Percentiles rank a stretch among this genome's conserved stretches.
phyloP scores from a whole-genome alignment of 2,113 vertebrate genomes.

The Thamnophis sirtalis region DNA sequence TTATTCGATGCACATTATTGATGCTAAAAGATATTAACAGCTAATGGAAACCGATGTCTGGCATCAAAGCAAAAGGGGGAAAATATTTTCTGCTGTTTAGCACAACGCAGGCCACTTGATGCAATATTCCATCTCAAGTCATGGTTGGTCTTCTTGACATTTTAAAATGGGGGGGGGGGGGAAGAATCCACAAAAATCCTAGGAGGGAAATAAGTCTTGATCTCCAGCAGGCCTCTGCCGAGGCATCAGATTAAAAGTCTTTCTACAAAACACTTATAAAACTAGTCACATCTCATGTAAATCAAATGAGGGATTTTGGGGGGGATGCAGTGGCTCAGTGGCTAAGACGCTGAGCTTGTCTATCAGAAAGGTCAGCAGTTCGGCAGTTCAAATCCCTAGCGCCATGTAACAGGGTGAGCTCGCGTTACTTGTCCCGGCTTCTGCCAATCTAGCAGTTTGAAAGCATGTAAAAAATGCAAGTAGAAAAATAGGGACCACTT shows the following conservation, averaged over 20 bases:
- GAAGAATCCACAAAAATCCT: not conserved
- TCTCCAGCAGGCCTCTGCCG: slow-evolving; percentile 16
- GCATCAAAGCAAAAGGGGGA: not conserved
- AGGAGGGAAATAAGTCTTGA: slow-evolving; percentile 8
- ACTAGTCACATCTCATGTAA: slow-evolving; percentile 12
- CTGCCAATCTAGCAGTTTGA: no score
- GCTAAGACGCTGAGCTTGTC: no score
- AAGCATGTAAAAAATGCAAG: no score
- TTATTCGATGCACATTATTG: not conserved
- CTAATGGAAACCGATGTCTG: not conserved
- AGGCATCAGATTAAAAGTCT: slow-evolving; percentile 12
- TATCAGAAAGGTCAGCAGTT: no score
- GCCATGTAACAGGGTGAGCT: no score
- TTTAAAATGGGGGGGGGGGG: not conserved
- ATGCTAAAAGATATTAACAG: not conserved
- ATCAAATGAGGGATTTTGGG: not conserved
- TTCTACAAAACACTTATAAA: slow-evolving; percentile 2
- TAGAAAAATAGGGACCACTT: no score
- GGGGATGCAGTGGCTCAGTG: no score
- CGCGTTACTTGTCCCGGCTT: no score
- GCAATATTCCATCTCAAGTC: not conserved
- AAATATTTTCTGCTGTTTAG: not conserved
- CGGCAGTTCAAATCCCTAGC: no score
- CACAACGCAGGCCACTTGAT: not conserved
- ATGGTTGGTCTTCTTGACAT: not conserved